These are phyloP conservation scores for Karalla daura DNA, from an alignment of 2,797 vertebrate genomes.

Conservation along the genomic window DNA sequence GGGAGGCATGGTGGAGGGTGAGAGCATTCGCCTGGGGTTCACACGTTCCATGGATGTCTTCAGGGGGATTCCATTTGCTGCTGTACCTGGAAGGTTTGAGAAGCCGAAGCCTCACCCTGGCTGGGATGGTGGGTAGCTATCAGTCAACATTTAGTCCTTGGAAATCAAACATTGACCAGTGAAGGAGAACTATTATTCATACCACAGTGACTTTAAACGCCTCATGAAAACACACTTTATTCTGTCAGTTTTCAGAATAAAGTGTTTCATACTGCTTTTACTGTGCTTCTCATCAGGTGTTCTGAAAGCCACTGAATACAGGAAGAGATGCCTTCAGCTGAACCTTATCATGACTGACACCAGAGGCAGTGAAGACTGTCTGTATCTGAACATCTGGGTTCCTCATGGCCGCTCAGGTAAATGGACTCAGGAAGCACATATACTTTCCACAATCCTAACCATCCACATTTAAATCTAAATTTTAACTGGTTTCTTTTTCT, in stretches of 20 bases:
- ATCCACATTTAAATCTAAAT: neutral
- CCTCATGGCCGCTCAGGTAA: conserved; percentile 84
- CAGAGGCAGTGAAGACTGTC: conserved; percentile 89
- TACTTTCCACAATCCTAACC: too few species aligned
- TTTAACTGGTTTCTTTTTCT: neutral
- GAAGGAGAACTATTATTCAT: neutral
- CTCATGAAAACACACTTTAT: neutral
- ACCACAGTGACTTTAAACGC: neutral
- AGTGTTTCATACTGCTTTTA: neutral
- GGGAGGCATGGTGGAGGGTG: conserved; percentile 90
- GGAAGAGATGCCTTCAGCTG: conserved; percentile 86
- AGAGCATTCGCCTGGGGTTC: conserved; percentile 80
- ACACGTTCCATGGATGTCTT: conserved; percentile 87
- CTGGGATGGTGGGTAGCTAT: conserved; percentile 87
- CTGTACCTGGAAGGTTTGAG: conserved; percentile 84
- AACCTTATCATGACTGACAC: conserved; percentile 77
- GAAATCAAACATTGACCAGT: neutral
- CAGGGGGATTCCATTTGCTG: conserved; percentile 92
- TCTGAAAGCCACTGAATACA: conserved; percentile 81
- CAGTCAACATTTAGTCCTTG: too few species aligned
- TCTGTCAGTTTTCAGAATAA: neutral
- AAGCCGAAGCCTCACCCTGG: conserved; percentile 89
- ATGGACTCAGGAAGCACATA: neutral
- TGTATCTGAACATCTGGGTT: conserved; percentile 96
- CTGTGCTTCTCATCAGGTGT: conserved; percentile 78